Evolutionary conservation across 1,140 invertebrate genomes (phyloP).

Genomic region (roundworm (Caenorhabditis elegans)): DNA sequence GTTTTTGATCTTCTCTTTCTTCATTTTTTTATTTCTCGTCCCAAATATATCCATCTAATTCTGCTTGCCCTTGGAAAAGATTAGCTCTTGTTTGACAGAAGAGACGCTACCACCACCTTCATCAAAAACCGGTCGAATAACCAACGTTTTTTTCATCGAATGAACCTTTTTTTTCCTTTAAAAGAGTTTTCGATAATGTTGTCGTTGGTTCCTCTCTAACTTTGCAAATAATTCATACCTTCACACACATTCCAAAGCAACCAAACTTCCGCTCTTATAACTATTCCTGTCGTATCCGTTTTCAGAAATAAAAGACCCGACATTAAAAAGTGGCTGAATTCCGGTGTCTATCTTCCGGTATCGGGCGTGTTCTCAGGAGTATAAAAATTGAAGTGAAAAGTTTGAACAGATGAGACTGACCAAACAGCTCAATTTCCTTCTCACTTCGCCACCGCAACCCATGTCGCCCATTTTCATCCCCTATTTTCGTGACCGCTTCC

Average conservation of each 20-base stretch:
- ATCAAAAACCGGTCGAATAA: constrained; percentile 9
- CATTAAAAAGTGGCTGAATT: not conserved
- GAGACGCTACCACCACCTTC: too few relatives aligned
- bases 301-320: not conserved
- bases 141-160: not conserved
- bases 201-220: not conserved
- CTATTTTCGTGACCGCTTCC: not conserved
- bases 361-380: not conserved
- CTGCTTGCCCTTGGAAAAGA: not conserved
- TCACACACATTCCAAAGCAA: not conserved
- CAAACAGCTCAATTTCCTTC: not conserved
- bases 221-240: constrained; percentile 20
- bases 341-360: not conserved
- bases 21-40: not conserved
- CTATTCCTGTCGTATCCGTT: not conserved
- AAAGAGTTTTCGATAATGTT: constrained; percentile 15
- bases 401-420: not conserved
- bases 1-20: not conserved
- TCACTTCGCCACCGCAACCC: constrained; percentile 1
- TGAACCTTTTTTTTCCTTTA: not conserved
- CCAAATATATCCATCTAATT: not conserved
- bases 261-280: constrained; percentile 9
- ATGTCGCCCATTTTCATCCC: not conserved
- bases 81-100: not conserved
- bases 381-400: constrained; percentile 6